Evolutionary conservation across 2,797 vertebrate species (phyloP).

Genomic region (Smutsia temminckii): DNA sequence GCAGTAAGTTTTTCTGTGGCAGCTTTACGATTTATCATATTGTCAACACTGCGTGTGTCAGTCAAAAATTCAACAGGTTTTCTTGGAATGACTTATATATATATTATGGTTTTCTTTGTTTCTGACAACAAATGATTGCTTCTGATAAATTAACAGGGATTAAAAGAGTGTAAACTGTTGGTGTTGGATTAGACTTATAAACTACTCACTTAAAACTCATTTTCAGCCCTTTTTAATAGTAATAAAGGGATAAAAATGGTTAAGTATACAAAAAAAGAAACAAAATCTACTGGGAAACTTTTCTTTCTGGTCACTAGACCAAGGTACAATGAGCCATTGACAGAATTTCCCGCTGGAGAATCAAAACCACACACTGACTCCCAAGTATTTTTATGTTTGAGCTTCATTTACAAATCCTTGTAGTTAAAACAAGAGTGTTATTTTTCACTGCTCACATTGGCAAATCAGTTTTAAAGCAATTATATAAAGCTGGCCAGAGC

Average conservation of each 20-base stretch:
- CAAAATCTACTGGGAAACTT: not conserved
- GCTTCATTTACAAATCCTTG: not conserved
- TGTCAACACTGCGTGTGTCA: not conserved
- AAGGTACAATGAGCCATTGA: not conserved
- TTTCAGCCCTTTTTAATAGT: not conserved
- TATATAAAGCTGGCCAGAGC: not conserved
- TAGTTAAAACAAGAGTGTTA: not conserved
- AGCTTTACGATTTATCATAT: not conserved
- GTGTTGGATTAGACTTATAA: not conserved
- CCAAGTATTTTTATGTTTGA: not conserved
- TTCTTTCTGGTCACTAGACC: not conserved
- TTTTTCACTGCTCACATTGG: not conserved
- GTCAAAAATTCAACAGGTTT: not conserved
- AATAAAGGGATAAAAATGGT: not conserved
- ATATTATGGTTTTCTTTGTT: not conserved
- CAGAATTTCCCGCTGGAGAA: constrained; percentile 18
- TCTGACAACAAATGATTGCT: constrained; percentile 8
- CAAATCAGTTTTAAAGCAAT: constrained; percentile 20
- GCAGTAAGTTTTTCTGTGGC: not conserved
- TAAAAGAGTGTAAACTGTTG: not conserved
- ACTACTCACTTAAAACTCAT: not conserved
- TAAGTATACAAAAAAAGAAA: constrained; percentile 36
- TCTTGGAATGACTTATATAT: not conserved
- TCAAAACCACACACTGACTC: constrained; percentile 29
- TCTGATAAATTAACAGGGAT: constrained; percentile 7